Conservation (phyloP, 1,140 invertebrate genomes). For the Neodiprion virginianus region DNA sequence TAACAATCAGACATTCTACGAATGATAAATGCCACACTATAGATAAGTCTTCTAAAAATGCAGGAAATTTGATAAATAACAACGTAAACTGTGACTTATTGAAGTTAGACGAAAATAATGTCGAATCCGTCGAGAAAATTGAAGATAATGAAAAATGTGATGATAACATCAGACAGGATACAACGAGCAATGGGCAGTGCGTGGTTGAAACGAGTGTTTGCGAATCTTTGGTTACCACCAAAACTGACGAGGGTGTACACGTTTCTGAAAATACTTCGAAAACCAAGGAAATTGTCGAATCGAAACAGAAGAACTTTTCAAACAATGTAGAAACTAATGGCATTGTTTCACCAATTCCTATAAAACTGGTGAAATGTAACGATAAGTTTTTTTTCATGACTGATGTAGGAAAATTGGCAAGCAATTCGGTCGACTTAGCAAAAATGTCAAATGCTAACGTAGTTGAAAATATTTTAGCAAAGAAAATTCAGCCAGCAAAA, state of each 20-base stretch:
- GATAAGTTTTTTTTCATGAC: constrained; percentile 11
- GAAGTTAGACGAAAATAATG: background rate
- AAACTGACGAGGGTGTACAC: no score
- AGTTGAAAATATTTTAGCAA: background rate
- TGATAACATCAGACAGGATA: no score
- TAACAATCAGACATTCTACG: constrained; percentile 44
- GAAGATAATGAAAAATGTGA: no score
- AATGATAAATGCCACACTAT: constrained; percentile 13
- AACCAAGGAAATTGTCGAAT: background rate
- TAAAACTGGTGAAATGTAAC: background rate
- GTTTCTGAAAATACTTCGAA: no score
- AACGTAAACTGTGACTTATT: background rate
- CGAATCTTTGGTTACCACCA: no score
- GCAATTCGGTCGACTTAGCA: background rate
- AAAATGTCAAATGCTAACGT: background rate
- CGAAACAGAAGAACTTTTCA: background rate
- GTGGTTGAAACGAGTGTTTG: no score
- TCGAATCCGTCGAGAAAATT: background rate
- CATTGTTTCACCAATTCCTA: background rate
- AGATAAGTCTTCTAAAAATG: background rate
- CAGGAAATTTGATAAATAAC: background rate
- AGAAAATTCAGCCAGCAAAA: background rate
- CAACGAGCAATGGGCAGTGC: no score
- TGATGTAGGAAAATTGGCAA: background rate
- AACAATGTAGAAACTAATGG: background rate